phyloP scores from a whole-genome alignment of 2,113 vertebrate species.

The Cranoglanis bouderius region DNA sequence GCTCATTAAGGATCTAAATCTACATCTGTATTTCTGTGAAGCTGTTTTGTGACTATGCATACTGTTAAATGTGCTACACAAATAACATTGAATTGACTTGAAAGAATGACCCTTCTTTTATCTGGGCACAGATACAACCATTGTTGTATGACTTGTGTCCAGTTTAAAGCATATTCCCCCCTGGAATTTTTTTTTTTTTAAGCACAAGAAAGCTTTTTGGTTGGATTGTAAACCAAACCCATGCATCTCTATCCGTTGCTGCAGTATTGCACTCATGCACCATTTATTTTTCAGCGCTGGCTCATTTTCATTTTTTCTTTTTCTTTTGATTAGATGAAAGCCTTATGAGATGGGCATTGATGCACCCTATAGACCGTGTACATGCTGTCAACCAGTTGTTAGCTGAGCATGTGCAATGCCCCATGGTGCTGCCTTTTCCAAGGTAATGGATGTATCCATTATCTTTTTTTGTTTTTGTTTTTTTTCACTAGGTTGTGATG shows the following conservation, averaged over 20 bases:
- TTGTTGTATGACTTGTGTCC: background rate
- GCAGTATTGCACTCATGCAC: background rate
- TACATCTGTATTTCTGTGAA: background rate
- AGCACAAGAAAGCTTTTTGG: background rate
- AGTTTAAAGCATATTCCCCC: background rate
- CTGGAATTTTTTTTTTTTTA: background rate
- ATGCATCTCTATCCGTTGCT: background rate
- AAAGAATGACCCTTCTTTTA: background rate
- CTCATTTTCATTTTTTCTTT: background rate
- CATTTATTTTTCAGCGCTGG: background rate
- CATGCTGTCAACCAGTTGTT: background rate
- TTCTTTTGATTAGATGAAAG: background rate
- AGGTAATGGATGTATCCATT: background rate
- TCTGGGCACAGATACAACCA: background rate
- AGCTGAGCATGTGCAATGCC: background rate
- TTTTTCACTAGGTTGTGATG: background rate
- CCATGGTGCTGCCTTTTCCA: conserved; percentile 7
- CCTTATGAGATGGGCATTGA: background rate
- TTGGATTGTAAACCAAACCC: background rate
- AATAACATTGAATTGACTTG: background rate
- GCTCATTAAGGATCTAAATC: background rate
- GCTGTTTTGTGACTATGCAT: background rate
- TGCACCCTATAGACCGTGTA: background rate
- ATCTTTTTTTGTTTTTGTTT: background rate
- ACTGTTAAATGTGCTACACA: background rate